These are phyloP conservation scores for Rhinoptilus africanus DNA, from an alignment of 2,113 vertebrate genomes.

Conservation along the genomic window DNA sequence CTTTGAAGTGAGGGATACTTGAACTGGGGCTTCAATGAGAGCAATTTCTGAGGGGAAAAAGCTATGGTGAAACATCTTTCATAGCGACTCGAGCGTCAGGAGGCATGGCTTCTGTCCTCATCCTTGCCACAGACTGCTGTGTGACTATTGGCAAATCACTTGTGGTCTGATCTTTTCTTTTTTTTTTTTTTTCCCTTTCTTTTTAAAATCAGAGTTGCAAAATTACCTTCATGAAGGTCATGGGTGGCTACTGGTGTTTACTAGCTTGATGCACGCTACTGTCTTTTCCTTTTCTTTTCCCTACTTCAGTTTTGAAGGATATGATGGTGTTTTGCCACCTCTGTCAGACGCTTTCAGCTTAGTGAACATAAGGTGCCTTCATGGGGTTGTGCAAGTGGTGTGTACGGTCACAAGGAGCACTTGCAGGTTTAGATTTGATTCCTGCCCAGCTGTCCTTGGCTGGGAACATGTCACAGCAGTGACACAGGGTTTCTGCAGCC, in stretches of 20 bases:
- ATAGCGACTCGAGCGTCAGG: accelerated
- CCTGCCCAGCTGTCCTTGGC: background rate
- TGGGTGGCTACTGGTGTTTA: background rate
- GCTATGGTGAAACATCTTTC: background rate
- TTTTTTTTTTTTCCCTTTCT: background rate
- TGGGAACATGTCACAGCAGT: background rate
- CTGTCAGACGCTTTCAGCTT: background rate
- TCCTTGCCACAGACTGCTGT: background rate
- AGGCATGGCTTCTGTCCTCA: background rate
- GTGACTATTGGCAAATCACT: background rate
- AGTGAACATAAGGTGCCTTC: background rate
- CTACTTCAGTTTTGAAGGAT: background rate
- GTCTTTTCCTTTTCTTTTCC: background rate
- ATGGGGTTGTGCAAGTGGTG: accelerated
- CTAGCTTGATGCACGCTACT: background rate
- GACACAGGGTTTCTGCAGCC: background rate
- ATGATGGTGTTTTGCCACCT: background rate
- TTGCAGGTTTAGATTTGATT: background rate
- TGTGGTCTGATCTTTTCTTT: background rate
- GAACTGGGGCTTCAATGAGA: background rate
- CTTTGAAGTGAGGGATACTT: background rate
- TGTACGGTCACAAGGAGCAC: background rate
- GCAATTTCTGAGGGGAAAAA: background rate
- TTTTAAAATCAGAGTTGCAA: background rate
- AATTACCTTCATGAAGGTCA: background rate